Evolutionary conservation across 2,797 vertebrate species (phyloP).

Genomic region (Sebastes nivosus): DNA sequence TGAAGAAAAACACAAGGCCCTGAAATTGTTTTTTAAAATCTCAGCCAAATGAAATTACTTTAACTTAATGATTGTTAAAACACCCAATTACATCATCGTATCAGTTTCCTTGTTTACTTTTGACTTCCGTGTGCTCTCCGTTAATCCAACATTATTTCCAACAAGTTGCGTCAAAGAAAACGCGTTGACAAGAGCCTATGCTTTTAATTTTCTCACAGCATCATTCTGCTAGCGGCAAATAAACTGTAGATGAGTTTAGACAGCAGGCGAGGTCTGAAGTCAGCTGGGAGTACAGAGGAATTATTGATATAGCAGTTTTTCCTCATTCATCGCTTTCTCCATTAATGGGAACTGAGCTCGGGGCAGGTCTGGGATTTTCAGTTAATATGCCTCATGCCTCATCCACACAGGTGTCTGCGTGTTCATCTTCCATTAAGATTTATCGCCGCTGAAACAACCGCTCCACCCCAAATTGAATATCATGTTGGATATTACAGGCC

Average conservation of each 20-base stretch:
- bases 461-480: slow-evolving; percentile 57
- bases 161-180: neutral
- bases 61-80: neutral
- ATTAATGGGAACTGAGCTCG: slow-evolving; percentile 33
- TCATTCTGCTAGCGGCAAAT: slow-evolving; percentile 1
- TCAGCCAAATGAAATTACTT: neutral
- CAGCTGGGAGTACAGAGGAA: slow-evolving; percentile 27
- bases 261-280: neutral
- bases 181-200: neutral
- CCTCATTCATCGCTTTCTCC: slow-evolving; percentile 19
- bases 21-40: neutral
- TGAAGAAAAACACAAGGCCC: neutral
- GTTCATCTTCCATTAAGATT: slow-evolving; percentile 49
- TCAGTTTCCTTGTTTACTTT: neutral
- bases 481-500: slow-evolving; percentile 25
- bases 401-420: slow-evolving; percentile 21
- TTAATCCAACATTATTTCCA: slow-evolving; percentile 9
- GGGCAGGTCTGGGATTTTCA: slow-evolving; percentile 41
- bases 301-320: slow-evolving; percentile 35
- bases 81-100: neutral
- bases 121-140: neutral
- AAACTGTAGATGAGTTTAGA: slow-evolving; percentile 32
- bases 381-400: slow-evolving; percentile 44
- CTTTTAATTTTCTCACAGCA: slow-evolving; percentile 19
- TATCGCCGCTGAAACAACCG: slow-evolving; percentile 38